These are phyloP conservation scores for Cepaea nemoralis DNA, from an alignment of 1,140 invertebrate species.

Conservation along the genomic window DNA sequence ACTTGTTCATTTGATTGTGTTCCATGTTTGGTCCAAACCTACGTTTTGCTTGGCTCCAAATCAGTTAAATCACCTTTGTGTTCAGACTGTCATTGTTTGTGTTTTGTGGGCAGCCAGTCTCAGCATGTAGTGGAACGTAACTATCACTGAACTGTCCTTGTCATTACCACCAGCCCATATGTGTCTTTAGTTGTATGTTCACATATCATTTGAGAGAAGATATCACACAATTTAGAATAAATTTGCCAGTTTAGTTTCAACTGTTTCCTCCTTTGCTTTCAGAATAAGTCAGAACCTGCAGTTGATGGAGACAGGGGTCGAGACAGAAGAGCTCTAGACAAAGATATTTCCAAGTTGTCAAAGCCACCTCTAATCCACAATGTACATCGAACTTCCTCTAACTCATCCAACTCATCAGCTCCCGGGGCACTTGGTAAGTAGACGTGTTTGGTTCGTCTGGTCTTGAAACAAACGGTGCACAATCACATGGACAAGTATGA, in stretches of 20 bases:
- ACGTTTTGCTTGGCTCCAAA: too few species aligned
- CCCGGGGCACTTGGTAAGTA: conserved; percentile 56
- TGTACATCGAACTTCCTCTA: conserved; percentile 48
- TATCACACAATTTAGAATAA: neutral
- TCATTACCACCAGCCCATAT: neutral
- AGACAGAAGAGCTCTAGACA: conserved; percentile 40
- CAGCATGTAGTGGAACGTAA: too few species aligned
- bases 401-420: conserved; percentile 58
- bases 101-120: too few species aligned
- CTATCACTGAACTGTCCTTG: too few species aligned
- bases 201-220: neutral
- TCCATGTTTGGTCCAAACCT: too few species aligned
- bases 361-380: conserved; percentile 50
- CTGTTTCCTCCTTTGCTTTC: neutral
- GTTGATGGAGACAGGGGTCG: conserved; percentile 45
- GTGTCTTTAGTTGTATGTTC: neutral
- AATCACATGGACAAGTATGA: too few species aligned
- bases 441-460: neutral
- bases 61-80: too few species aligned
- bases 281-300: conserved; percentile 57
- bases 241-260: neutral
- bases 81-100: too few species aligned
- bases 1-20: too few species aligned
- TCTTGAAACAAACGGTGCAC: too few species aligned
- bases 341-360: conserved; percentile 39